Evolutionary conservation across 2,888 invertebrate species (phyloP), one percentile per base, ranked within the genome.

Genomic region (Hybos culiciformis): DNA sequence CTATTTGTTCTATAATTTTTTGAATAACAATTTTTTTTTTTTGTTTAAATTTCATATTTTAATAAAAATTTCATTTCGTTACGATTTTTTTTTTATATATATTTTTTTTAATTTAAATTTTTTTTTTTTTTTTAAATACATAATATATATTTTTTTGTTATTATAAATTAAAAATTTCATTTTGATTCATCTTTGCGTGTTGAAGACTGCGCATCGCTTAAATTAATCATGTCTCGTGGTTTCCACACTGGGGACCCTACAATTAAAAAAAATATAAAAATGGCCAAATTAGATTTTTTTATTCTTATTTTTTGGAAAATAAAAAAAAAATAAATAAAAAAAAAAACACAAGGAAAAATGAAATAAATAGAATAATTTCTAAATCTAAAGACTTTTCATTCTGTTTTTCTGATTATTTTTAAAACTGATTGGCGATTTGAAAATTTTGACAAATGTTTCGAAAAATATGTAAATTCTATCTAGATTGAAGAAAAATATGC

Each of bases 221-320:
- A 74, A 70, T 71, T 70, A 72, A 71, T 70, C 74, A 74, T 77
- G 75, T 91, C 90, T 74, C 92, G 83, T 73, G 91, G 92, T 79
- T 93, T 93, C 93, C 93, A 94, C 73, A 94, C 86, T 70, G 94
- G 94, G 71, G 93, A 93, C 74, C 92, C 92, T 83, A 80, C 75
- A 78, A 80, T 76, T 75, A 72, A 77, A 63, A 60, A 62, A 60
- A 59, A 63, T 62, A 62, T 62, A 59, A 64, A 59, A 61, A 61
- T 60, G 54, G 54, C 53, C 51, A 51, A 50, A 54, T 53, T 48
- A 52, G 54, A 59, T 55, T 53, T 57, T 55, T 46, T 31, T 36
- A 42, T 34, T 12, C 40, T 45, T 41, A 46, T 46, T 46, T 38
- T 38, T 45, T 42, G 17, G 37, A 21, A 48, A 45, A 47, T 47